Percentiles rank a stretch among this genome's conserved stretches.
Evolutionary conservation across 2,888 invertebrate genomes (phyloP).

Genomic region (Pinctada fucata): DNA sequence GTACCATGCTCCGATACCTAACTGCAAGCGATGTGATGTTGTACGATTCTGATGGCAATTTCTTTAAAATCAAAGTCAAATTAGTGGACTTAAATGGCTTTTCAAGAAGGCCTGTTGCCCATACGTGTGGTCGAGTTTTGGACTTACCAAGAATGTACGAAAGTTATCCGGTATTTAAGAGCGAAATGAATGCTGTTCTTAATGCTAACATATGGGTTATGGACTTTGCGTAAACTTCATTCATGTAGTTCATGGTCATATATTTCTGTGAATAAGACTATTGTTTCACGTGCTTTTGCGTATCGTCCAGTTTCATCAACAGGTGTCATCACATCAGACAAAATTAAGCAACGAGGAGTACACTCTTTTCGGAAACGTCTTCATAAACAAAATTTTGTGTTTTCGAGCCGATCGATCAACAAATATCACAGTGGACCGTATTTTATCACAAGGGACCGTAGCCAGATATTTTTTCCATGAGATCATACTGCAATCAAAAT

Average conservation of each 20-base stretch:
- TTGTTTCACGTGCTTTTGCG: too few species aligned
- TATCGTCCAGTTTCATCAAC: too few species aligned
- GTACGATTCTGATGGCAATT: slow-evolving; percentile 21
- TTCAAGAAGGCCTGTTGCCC: slow-evolving; percentile 12
- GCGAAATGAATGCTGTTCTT: slow-evolving; percentile 12
- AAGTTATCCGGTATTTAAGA: slow-evolving; percentile 15
- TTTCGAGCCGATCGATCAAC: too few species aligned
- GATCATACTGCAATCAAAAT: too few species aligned
- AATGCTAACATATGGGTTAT: slow-evolving; percentile 15
- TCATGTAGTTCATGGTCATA: background rate
- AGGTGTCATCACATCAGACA: too few species aligned
- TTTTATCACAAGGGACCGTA: too few species aligned
- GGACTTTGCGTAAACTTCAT: slow-evolving; percentile 5
- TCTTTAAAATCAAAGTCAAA: background rate
- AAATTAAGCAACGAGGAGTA: too few species aligned
- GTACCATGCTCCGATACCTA: slow-evolving; percentile 6
- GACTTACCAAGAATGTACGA: slow-evolving; percentile 8
- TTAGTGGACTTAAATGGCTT: slow-evolving; percentile 3
- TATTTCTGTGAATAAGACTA: too few species aligned
- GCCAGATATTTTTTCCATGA: too few species aligned
- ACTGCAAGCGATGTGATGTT: slow-evolving; percentile 19
- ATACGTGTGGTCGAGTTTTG: slow-evolving; percentile 20
- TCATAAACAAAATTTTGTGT: too few species aligned
- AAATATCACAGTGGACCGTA: too few species aligned
- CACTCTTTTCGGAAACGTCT: too few species aligned